Evolutionary conservation across 2,888 invertebrate genomes (phyloP).

Genomic region (Cephus runcator): DNA sequence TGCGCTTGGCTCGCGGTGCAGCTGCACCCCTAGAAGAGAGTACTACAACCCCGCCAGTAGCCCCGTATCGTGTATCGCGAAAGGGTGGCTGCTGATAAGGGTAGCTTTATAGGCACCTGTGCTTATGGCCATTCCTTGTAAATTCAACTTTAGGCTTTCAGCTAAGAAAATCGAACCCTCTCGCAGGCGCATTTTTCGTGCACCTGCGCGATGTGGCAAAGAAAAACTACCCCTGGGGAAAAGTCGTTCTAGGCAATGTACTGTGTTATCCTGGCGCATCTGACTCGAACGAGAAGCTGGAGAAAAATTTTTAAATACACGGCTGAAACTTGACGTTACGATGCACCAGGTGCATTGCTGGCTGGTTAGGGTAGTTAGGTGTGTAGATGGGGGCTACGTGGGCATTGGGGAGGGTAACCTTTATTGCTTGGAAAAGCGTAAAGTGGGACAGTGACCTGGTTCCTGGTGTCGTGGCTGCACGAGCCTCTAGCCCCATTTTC

Average conservation of each 20-base stretch:
- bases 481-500: slow-evolving; percentile 37
- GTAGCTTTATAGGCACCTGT: background rate
- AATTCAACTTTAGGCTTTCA: background rate
- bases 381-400: background rate
- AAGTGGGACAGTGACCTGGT: slow-evolving; percentile 61
- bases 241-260: background rate
- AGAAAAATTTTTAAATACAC: background rate
- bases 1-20: slow-evolving; percentile 39
- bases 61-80: background rate
- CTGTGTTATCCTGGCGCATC: background rate
- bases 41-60: slow-evolving; percentile 1
- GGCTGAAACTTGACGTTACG: background rate
- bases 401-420: slow-evolving; percentile 36
- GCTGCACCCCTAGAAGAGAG: slow-evolving; percentile 35
- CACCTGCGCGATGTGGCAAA: background rate
- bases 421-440: slow-evolving; percentile 53
- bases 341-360: background rate
- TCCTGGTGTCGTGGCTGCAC: slow-evolving; percentile 60
- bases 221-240: background rate
- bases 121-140: background rate
- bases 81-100: background rate
- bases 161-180: background rate
- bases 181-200: background rate
- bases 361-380: background rate
- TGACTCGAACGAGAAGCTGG: background rate